phyloP scores from a whole-genome alignment of 2,113 vertebrate genomes.

The Leucosticte australis region DNA sequence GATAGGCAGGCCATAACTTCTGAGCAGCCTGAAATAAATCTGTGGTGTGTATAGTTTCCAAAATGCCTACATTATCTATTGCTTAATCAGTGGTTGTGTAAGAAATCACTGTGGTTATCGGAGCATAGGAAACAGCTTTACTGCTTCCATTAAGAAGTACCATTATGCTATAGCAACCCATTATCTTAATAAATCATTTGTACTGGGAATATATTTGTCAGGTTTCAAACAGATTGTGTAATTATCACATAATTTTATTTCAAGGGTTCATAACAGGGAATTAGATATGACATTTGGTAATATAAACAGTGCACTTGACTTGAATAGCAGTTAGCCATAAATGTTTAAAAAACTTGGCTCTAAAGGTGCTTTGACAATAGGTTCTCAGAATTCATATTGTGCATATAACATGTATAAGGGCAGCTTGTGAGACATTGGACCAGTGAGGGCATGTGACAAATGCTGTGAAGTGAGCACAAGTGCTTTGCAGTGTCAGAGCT shows the following conservation, averaged over 20 bases:
- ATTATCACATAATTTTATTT: slow-evolving; percentile 72
- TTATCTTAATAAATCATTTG: slow-evolving; percentile 69
- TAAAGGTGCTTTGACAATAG: slow-evolving; percentile 1
- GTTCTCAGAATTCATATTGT: background rate
- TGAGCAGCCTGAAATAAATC: slow-evolving; percentile 43
- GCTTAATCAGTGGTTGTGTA: slow-evolving; percentile 70
- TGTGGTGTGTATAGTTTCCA: slow-evolving; percentile 36
- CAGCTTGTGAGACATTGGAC: background rate
- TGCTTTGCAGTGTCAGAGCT: background rate
- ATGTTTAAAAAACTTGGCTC: slow-evolving; percentile 53
- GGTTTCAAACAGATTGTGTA: slow-evolving; percentile 70
- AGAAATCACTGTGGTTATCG: slow-evolving; percentile 63
- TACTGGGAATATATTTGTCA: slow-evolving; percentile 72
- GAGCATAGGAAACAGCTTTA: slow-evolving; percentile 64
- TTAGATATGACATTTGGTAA: slow-evolving; percentile 69
- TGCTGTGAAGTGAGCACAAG: background rate
- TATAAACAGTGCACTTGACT: slow-evolving; percentile 64
- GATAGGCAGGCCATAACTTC: slow-evolving; percentile 33
- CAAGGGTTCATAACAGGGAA: slow-evolving; percentile 50
- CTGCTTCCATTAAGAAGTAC: slow-evolving; percentile 58
- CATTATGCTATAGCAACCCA: slow-evolving; percentile 19
- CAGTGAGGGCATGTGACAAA: background rate
- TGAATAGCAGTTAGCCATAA: slow-evolving; percentile 18
- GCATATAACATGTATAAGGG: background rate
- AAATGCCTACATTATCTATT: slow-evolving; percentile 64